phyloP scores from a whole-genome alignment of 2,888 invertebrate species.

The Linnaemya tessellans region DNA sequence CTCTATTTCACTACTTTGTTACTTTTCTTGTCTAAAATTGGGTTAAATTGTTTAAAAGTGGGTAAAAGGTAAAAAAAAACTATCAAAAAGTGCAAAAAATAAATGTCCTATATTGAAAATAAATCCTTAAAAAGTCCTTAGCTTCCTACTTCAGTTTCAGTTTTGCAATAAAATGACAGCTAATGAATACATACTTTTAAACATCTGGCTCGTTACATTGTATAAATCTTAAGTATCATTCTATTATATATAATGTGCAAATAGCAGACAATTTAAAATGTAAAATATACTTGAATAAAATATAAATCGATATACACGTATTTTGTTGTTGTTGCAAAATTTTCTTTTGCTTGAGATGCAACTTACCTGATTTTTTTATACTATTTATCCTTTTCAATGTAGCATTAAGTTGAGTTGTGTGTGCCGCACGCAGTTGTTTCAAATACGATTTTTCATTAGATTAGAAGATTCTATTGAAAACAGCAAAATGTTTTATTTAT shows the following conservation, averaged over 20 bases:
- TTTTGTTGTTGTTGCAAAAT: background rate
- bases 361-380: conserved; percentile 49
- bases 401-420: conserved; percentile 4
- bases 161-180: too few species aligned
- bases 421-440: conserved; percentile 7
- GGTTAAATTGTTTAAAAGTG: too few species aligned
- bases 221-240: conserved; percentile 41
- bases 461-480: background rate
- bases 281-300: conserved; percentile 6
- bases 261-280: conserved; percentile 45
- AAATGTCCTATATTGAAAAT: too few species aligned
- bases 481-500: conserved; percentile 39
- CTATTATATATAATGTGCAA: conserved; percentile 52
- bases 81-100: too few species aligned
- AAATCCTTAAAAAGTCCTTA: too few species aligned
- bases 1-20: too few species aligned
- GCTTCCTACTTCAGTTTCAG: too few species aligned
- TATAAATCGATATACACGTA: conserved; percentile 48
- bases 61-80: too few species aligned
- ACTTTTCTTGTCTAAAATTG: too few species aligned
- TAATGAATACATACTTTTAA: conserved; percentile 1
- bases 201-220: conserved; percentile 12
- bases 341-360: conserved; percentile 5
- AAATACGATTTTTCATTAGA: background rate
- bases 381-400: conserved; percentile 33